Evolutionary conservation across 2,113 vertebrate species (phyloP).

Genomic region (Cricetomys ansorgei): DNA sequence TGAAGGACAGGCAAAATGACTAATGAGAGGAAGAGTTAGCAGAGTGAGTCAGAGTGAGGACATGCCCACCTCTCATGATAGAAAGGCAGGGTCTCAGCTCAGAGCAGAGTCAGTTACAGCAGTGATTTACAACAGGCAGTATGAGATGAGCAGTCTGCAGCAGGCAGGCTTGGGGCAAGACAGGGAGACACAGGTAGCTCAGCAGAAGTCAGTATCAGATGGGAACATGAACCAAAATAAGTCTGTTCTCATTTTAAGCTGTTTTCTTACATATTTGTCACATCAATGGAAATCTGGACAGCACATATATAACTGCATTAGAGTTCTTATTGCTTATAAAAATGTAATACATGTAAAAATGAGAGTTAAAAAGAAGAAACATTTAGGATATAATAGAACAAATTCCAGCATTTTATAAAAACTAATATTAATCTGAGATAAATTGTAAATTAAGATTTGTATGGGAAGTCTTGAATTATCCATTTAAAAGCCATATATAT

Average conservation of each 20-base stretch:
- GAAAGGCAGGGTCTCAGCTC: too few species aligned
- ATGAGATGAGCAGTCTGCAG: too few species aligned
- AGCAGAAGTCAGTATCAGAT: too few species aligned
- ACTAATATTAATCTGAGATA: conserved; percentile 29
- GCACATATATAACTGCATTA: neutral
- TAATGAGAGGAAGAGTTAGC: too few species aligned
- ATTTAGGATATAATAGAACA: neutral
- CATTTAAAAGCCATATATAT: neutral
- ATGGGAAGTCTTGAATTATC: neutral
- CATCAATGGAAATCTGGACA: neutral
- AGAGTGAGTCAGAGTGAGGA: too few species aligned
- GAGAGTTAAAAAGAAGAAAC: neutral
- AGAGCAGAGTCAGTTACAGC: too few species aligned
- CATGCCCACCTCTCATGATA: too few species aligned
- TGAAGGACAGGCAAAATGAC: too few species aligned
- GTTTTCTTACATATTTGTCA: neutral
- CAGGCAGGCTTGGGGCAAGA: too few species aligned
- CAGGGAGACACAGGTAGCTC: too few species aligned
- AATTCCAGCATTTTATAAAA: neutral
- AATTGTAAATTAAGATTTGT: neutral
- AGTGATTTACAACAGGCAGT: too few species aligned
- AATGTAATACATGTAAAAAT: neutral
- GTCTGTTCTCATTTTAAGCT: neutral
- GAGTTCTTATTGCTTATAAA: neutral
- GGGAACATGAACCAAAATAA: neutral